Evolutionary conservation across 1,140 invertebrate genomes (phyloP).

Genomic region (Calosoma granatense): DNA sequence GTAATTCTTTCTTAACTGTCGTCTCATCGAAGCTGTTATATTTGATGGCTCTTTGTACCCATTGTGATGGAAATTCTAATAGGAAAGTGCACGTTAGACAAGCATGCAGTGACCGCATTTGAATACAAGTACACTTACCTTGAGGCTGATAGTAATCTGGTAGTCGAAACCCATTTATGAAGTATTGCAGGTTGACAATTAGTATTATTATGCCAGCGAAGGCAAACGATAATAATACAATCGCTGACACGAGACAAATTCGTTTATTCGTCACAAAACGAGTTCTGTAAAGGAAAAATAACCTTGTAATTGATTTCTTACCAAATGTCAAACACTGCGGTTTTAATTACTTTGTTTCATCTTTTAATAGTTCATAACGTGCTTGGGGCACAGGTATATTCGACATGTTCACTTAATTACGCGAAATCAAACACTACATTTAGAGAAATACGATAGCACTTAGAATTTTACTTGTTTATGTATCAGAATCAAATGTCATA

Average conservation of each 20-base stretch:
- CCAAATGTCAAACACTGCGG: background rate
- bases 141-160: background rate
- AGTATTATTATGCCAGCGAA: conserved; percentile 11
- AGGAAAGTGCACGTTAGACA: background rate
- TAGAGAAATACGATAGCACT: background rate
- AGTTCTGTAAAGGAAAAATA: conserved; percentile 14
- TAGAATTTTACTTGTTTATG: background rate
- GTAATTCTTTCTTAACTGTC: conserved; percentile 7
- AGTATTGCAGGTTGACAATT: background rate
- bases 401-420: conserved; percentile 7
- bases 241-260: conserved; percentile 14
- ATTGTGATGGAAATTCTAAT: conserved; percentile 15
- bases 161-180: background rate
- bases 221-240: conserved; percentile 12
- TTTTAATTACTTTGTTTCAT: conserved; percentile 10
- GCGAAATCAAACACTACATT: background rate
- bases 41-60: conserved; percentile 16
- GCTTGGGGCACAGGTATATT: conserved; percentile 15
- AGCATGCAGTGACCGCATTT: too few relatives aligned
- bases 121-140: background rate
- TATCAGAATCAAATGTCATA: background rate
- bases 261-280: conserved; percentile 14
- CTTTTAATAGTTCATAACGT: conserved; percentile 12
- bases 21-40: conserved; percentile 17
- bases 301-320: conserved; percentile 1